Percentiles rank a stretch among this genome's conserved stretches.
Evolutionary conservation across 1,140 invertebrate genomes (phyloP).

Genomic region (Lasaia peninsularis): DNA sequence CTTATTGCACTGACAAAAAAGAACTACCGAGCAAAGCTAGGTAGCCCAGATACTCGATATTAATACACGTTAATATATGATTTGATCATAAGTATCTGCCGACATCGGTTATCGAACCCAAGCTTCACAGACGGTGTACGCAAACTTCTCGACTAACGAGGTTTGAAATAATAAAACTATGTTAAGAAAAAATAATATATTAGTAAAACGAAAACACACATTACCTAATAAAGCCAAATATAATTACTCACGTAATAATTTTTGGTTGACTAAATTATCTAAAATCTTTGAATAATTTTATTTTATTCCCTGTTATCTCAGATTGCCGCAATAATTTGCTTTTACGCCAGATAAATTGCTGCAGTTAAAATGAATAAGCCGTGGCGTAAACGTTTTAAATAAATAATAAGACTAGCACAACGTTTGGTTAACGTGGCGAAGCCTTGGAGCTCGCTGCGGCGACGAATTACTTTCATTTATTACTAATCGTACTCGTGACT

Average conservation of each 20-base stretch:
- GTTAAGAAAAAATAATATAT: background rate
- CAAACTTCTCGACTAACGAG: too few species aligned
- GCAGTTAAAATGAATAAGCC: slow-evolving; percentile 8
- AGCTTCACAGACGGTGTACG: too few species aligned
- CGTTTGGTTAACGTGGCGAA: slow-evolving; percentile 5
- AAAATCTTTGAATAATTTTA: slow-evolving; percentile 1
- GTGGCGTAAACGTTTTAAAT: slow-evolving; percentile 8
- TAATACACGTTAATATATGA: too few species aligned
- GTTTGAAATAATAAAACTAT: too few species aligned
- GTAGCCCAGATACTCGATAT: too few species aligned
- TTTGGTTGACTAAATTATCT: background rate
- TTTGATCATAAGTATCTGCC: too few species aligned
- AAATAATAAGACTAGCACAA: slow-evolving; percentile 3
- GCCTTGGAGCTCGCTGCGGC: background rate
- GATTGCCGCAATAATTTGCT: slow-evolving; percentile 8
- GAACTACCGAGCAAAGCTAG: too few species aligned
- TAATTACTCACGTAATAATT: background rate
- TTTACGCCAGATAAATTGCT: slow-evolving; percentile 10
- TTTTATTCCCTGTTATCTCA: background rate
- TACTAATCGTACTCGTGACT: background rate
- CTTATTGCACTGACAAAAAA: too few species aligned
- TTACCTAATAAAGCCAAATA: too few species aligned
- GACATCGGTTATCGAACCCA: too few species aligned
- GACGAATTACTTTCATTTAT: background rate
- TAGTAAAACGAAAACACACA: too few species aligned